phyloP scores from a whole-genome alignment of 2,113 vertebrate genomes.

The Clupea harengus region DNA sequence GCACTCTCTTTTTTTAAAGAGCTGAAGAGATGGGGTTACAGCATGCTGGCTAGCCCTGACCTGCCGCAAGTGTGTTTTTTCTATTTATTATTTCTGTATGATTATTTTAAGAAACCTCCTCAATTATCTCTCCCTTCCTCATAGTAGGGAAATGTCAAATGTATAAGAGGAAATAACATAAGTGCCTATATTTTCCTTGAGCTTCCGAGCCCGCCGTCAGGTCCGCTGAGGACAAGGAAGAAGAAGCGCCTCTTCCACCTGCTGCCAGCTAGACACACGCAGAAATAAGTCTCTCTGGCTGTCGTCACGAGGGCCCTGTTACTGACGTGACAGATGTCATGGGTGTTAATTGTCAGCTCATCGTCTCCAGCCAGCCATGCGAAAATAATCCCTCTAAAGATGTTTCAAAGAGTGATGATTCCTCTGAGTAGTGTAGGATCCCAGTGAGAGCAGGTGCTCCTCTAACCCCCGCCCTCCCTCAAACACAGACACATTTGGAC shows the following conservation, averaged over 20 bases:
- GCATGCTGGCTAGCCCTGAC: background rate
- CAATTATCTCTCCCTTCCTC: background rate
- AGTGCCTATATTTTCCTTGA: background rate
- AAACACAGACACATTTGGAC: background rate
- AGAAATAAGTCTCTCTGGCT: slow-evolving; percentile 7
- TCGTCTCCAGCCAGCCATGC: slow-evolving; percentile 23
- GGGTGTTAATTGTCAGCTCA: slow-evolving; percentile 26
- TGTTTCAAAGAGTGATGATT: background rate
- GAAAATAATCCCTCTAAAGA: slow-evolving; percentile 25
- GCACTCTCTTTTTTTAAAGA: background rate
- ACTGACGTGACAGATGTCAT: background rate
- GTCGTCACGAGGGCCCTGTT: background rate
- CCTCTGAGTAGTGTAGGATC: slow-evolving; percentile 4
- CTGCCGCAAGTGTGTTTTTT: background rate
- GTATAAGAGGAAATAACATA: background rate
- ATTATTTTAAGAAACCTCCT: background rate
- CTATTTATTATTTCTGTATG: background rate
- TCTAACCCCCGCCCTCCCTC: background rate
- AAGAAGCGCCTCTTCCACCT: background rate
- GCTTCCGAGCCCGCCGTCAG: background rate
- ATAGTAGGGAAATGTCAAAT: background rate
- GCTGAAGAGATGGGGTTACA: background rate
- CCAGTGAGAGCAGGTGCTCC: background rate
- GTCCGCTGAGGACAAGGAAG: background rate
- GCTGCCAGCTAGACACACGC: background rate